A percentile compares a stretch with the other conserved stretches of the same genome.
These are phyloP conservation scores for Catocala sponsa DNA, from an alignment of 2,888 invertebrate genomes.

Conservation along the genomic window DNA sequence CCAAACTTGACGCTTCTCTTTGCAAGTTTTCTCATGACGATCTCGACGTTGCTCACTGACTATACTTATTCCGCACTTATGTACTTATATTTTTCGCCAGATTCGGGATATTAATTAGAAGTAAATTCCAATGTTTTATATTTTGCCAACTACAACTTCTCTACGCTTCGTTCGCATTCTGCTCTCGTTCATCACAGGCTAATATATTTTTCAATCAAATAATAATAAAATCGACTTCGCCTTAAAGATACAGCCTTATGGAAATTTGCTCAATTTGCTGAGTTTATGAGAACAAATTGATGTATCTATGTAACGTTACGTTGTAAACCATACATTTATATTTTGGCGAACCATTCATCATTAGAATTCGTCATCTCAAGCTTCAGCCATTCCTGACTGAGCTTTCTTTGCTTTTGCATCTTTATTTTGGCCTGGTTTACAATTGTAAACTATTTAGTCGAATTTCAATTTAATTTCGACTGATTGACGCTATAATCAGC, in stretches of 20 bases:
- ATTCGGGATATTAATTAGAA: constrained; percentile 33
- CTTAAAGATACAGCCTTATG: constrained; percentile 3
- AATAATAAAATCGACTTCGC: constrained; percentile 3
- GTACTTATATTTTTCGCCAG: constrained; percentile 38
- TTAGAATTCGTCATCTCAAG: not conserved
- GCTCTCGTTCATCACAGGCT: not conserved
- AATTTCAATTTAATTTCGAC: not conserved
- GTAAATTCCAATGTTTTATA: constrained; percentile 19
- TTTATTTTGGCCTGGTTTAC: too few species aligned
- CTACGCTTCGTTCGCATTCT: not conserved
- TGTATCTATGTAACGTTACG: not conserved
- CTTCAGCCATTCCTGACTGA: not conserved
- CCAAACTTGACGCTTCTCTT: constrained; percentile 77
- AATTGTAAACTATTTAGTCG: too few species aligned
- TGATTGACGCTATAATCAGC: not conserved
- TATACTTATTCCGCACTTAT: constrained; percentile 50
- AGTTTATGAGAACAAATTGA: constrained; percentile 4
- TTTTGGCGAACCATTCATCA: not conserved
- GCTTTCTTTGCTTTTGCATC: too few species aligned
- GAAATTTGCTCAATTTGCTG: constrained; percentile 7
- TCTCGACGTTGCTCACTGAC: constrained; percentile 58
- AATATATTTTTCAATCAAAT: constrained; percentile 4
- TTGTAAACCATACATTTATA: not conserved
- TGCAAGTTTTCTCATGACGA: constrained; percentile 74
- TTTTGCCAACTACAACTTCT: constrained; percentile 8